phyloP scores from a whole-genome alignment of 53 echinoderm and acorn worm species.

The Pentamera pediparva region DNA sequence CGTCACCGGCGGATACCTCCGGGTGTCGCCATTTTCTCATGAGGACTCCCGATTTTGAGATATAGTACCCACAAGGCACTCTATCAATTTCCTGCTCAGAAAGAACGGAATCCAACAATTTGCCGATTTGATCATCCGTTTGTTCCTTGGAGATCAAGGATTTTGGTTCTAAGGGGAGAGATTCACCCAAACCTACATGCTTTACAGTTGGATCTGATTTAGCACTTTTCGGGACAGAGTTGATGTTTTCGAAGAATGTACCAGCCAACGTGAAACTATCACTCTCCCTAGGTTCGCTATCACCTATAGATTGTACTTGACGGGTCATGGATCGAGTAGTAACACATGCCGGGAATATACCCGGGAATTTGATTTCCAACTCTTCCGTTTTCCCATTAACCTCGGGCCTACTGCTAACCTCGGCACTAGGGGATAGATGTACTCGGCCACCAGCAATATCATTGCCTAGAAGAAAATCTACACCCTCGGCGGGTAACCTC shows the following conservation, averaged over 20 bases:
- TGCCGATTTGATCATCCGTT: not conserved
- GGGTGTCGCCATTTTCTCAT: conserved; percentile 23
- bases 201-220: not conserved
- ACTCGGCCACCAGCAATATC: conserved; percentile 48
- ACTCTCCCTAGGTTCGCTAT: not conserved
- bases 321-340: not conserved
- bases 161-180: not conserved
- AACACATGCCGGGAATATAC: not conserved
- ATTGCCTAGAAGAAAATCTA: conserved; percentile 54
- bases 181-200: not conserved
- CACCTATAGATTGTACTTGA: not conserved
- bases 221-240: too few relatives aligned
- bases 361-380: not conserved
- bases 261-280: not conserved
- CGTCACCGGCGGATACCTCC: conserved; percentile 34
- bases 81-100: not conserved
- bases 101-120: not conserved
- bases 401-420: too few relatives aligned
- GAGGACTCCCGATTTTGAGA: not conserved
- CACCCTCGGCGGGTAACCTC: conserved; percentile 43
- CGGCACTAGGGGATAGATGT: conserved; percentile 17
- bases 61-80: not conserved
- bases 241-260: not conserved
- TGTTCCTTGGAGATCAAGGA: not conserved
- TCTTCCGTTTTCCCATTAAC: not conserved